Conservation (phyloP, 2,113 vertebrate species). For the Mesoclemmys tuberculata region DNA sequence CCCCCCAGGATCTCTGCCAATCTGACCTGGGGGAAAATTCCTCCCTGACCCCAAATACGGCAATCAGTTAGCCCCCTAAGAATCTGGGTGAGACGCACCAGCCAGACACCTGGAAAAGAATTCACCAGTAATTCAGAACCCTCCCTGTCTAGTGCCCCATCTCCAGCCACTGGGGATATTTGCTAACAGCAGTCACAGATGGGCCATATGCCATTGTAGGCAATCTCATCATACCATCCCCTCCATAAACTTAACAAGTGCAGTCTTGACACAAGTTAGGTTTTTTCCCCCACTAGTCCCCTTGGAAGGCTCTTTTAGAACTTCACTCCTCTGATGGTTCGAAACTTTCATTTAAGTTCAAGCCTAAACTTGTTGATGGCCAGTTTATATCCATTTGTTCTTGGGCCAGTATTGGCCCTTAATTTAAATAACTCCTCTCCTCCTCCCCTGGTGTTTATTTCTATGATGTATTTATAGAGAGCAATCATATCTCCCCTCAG, state of each 20-base stretch:
- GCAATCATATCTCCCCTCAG: too few relatives aligned
- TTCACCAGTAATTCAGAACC: neutral
- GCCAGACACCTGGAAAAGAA: neutral
- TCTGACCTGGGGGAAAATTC: neutral
- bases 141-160: neutral
- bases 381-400: neutral
- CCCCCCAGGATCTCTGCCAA: neutral
- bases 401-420: too few relatives aligned
- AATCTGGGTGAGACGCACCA: neutral
- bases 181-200: neutral
- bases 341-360: neutral
- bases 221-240: neutral
- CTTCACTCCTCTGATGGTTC: neutral
- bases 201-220: neutral
- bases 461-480: neutral
- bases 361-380: neutral
- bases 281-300: neutral
- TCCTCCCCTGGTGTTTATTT: neutral
- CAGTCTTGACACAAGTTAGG: neutral
- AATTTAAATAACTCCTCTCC: neutral
- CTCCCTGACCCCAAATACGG: neutral
- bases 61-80: neutral
- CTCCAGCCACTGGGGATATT: neutral
- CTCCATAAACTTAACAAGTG: neutral
- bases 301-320: neutral